Conservation (phyloP, 2,797 vertebrate genomes). For the Euphonia xanthogaster region DNA sequence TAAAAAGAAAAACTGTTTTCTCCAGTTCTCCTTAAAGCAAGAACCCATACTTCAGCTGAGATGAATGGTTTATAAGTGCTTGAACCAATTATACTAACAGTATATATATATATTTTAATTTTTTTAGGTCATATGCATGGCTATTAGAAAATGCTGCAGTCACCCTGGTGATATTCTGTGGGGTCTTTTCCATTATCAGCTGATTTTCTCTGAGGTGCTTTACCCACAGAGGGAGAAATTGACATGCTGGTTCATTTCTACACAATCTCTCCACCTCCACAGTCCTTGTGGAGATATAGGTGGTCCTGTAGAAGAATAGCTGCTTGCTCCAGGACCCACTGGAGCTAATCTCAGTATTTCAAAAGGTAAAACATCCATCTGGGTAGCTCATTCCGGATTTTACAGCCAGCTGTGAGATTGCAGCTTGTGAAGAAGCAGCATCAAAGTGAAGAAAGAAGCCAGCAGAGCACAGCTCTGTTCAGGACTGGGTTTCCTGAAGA, state of each 20-base stretch:
- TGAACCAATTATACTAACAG: not conserved
- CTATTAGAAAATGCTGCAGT: not conserved
- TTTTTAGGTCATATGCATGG: not conserved
- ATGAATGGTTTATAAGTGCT: not conserved
- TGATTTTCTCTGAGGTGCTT: not conserved
- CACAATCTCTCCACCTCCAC: not conserved
- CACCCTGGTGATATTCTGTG: not conserved
- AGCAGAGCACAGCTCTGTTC: fast-evolving
- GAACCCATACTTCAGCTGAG: slow-evolving; percentile 19
- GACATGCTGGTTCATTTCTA: not conserved
- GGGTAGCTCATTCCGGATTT: not conserved
- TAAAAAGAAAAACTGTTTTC: not conserved
- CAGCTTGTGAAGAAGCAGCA: not conserved
- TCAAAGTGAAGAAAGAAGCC: not conserved
- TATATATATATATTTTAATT: not conserved
- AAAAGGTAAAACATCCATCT: not conserved
- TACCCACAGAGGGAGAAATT: not conserved
- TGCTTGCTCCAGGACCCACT: not conserved
- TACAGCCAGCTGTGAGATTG: not conserved
- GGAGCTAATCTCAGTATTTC: not conserved
- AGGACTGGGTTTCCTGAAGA: not conserved
- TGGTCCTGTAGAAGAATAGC: not conserved
- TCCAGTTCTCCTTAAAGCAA: slow-evolving; percentile 40
- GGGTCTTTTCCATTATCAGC: not conserved
- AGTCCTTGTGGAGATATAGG: not conserved